Evolutionary conservation across 1,140 invertebrate species (phyloP).

Genomic region (Grapholita molesta): DNA sequence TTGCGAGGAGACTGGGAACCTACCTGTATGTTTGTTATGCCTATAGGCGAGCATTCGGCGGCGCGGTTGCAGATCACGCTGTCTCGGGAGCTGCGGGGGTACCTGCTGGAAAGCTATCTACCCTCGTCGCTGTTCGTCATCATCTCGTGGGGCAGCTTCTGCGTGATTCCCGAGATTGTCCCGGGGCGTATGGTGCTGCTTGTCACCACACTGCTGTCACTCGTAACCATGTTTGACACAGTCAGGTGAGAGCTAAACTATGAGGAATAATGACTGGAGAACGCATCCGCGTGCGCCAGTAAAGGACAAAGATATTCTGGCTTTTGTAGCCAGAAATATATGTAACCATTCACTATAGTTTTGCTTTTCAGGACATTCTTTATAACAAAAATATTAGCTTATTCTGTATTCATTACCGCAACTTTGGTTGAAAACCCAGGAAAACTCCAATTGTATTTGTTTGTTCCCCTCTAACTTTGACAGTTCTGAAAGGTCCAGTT

Average conservation of each 20-base stretch:
- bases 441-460: too few species aligned
- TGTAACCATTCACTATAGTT: too few species aligned
- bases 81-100: constrained; percentile 79
- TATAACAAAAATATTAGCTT: too few species aligned
- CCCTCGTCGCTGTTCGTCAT: constrained; percentile 82
- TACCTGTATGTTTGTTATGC: constrained; percentile 4
- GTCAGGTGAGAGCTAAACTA: constrained; percentile 69
- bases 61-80: constrained; percentile 79
- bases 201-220: constrained; percentile 80
- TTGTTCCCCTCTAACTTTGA: too few species aligned
- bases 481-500: too few species aligned
- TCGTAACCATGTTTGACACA: constrained; percentile 82
- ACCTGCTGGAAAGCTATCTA: constrained; percentile 81
- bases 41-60: constrained; percentile 79
- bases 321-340: too few species aligned
- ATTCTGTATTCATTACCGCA: too few species aligned
- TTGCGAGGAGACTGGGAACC: neutral
- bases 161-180: constrained; percentile 81
- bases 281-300: too few species aligned
- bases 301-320: too few species aligned
- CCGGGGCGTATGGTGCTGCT: constrained; percentile 80
- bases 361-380: too few species aligned
- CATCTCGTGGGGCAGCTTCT: constrained; percentile 83
- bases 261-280: neutral
- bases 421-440: too few species aligned